A percentile compares a stretch with the other conserved stretches of the same genome.
phyloP scores from a whole-genome alignment of 2,797 vertebrate species.

The Xyrichtys novacula region DNA sequence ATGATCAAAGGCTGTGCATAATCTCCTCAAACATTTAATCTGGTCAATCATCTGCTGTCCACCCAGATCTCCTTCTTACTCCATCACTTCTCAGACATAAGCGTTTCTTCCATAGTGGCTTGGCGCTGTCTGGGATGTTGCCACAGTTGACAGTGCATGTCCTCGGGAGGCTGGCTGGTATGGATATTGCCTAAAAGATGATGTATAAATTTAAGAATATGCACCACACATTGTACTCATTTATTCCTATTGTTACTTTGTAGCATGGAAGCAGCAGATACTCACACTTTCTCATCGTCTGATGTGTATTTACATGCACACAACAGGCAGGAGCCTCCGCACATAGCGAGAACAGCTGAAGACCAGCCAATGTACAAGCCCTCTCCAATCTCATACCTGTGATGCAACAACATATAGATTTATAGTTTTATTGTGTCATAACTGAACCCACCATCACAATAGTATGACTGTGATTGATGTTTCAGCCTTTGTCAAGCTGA shows the following conservation, averaged over 20 bases:
- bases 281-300: conserved; percentile 74
- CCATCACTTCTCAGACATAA: conserved; percentile 72
- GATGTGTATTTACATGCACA: conserved; percentile 67
- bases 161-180: conserved; percentile 70
- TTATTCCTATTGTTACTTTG: neutral
- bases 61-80: neutral
- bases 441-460: too few relatives aligned
- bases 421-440: neutral
- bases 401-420: conserved; percentile 2
- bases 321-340: conserved; percentile 76
- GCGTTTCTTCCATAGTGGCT: conserved; percentile 78
- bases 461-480: neutral
- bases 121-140: conserved; percentile 49
- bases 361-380: conserved; percentile 92
- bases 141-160: conserved; percentile 39
- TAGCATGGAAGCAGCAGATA: neutral
- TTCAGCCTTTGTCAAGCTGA: neutral
- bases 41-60: neutral
- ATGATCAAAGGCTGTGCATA: conserved; percentile 7
- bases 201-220: neutral
- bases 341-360: conserved; percentile 83
- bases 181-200: conserved; percentile 59
- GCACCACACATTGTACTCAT: fast-evolving
- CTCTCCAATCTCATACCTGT: conserved; percentile 91
- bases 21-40: neutral